Conservation (phyloP, 1,140 invertebrate species). For the Drosophila persimilis region DNA sequence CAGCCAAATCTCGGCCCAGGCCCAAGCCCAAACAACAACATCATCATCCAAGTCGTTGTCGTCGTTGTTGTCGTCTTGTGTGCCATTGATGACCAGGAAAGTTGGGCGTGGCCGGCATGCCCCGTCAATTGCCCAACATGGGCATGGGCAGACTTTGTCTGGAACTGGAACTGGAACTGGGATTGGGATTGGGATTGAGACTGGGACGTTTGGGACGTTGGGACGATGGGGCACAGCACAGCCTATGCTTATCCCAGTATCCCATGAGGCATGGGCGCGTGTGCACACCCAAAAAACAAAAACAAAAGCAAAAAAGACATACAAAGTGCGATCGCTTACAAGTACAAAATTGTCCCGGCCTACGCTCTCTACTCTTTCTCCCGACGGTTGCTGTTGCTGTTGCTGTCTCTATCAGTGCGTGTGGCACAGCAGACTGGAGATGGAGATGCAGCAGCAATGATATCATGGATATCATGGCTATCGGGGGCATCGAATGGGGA, state of each 20-base stretch:
- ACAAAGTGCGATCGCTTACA: slow-evolving; percentile 76
- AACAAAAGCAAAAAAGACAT: slow-evolving; percentile 26
- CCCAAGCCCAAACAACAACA: slow-evolving; percentile 58
- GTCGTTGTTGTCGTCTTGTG: slow-evolving; percentile 40
- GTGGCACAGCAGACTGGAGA: slow-evolving; percentile 23
- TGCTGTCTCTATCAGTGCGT: slow-evolving; percentile 39
- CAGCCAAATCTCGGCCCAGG: slow-evolving; percentile 60
- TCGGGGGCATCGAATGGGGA: slow-evolving; percentile 56
- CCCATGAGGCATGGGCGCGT: slow-evolving; percentile 45
- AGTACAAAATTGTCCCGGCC: slow-evolving; percentile 76
- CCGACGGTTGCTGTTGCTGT: slow-evolving; percentile 27
- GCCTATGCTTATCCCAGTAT: too few species aligned
- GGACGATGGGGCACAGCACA: slow-evolving; percentile 33
- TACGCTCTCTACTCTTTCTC: slow-evolving; percentile 53
- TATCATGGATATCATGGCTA: slow-evolving; percentile 41
- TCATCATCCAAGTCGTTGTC: slow-evolving; percentile 46
- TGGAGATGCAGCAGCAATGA: slow-evolving; percentile 57
- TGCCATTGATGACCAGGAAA: slow-evolving; percentile 80
- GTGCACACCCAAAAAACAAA: slow-evolving; percentile 39
- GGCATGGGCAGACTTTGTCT: slow-evolving; percentile 30
- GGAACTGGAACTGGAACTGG: slow-evolving; percentile 18
- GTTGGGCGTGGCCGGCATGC: slow-evolving; percentile 73
- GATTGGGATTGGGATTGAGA: neutral
- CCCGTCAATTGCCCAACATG: slow-evolving; percentile 73
- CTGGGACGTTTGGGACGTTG: neutral